These are phyloP conservation scores for Iphiclides podalirius DNA, from an alignment of 2,888 invertebrate species.

Conservation along the genomic window DNA sequence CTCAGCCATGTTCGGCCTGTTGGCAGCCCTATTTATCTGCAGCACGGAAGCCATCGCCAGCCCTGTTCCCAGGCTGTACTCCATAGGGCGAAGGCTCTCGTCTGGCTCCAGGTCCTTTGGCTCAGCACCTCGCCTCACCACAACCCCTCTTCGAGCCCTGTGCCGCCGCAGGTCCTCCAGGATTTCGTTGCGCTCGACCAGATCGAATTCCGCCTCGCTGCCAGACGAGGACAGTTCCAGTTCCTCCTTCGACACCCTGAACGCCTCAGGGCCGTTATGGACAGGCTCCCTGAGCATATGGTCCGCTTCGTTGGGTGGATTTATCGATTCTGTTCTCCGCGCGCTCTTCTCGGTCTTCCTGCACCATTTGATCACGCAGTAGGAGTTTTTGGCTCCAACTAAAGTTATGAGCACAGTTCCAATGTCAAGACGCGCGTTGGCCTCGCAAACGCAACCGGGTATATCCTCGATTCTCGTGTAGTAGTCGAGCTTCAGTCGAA, in stretches of 20 bases:
- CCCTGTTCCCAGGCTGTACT: slow-evolving; percentile 71
- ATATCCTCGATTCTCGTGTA: slow-evolving; percentile 47
- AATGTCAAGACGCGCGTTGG: slow-evolving; percentile 43
- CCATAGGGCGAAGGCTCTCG: slow-evolving; percentile 65
- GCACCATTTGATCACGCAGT: slow-evolving; percentile 46
- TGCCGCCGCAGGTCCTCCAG: slow-evolving; percentile 57
- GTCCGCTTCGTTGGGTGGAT: slow-evolving; percentile 28
- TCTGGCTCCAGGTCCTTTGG: slow-evolving; percentile 50
- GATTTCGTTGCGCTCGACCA: slow-evolving; percentile 41
- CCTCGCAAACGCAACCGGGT: slow-evolving; percentile 38
- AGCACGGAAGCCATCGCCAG: slow-evolving; percentile 73
- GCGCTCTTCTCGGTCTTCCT: no score
- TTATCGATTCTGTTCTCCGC: slow-evolving; percentile 25
- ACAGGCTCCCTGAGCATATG: no score
- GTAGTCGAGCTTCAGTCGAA: slow-evolving; percentile 35
- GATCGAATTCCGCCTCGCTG: slow-evolving; percentile 51
- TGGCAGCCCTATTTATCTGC: slow-evolving; percentile 48
- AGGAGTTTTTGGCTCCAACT: slow-evolving; percentile 30
- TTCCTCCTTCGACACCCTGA: slow-evolving; percentile 55
- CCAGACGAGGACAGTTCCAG: slow-evolving; percentile 59
- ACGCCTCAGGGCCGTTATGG: slow-evolving; percentile 37
- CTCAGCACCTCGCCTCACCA: slow-evolving; percentile 31
- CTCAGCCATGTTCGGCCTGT: slow-evolving; percentile 51
- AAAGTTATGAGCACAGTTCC: slow-evolving; percentile 49
- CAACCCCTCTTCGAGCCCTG: slow-evolving; percentile 54